Evolutionary conservation across 2,888 invertebrate species (phyloP), one percentile per base, ranked within the genome.

Genomic region (Hirudinaria manillensis): DNA sequence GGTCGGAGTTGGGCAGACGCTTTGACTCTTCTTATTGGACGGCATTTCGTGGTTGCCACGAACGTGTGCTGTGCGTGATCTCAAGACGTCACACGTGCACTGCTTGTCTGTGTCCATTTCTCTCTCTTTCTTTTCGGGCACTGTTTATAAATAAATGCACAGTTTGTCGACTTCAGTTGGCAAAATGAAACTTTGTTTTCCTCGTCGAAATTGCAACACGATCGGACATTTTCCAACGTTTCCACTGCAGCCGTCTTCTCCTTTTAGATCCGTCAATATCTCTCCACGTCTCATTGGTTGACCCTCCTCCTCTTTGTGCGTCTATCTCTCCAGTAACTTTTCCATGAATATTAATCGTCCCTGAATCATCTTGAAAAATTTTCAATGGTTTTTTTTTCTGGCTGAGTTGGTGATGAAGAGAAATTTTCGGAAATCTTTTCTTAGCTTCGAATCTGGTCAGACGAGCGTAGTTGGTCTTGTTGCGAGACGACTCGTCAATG

Each of bases 21-120:
- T 45, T 45, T 45, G 13, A 45, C 45, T 6, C 45, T 45, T 45
- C 45, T 45, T 10, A 45, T 45, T 45, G 45, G 61, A 61, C 61
- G 61, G 29, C 61, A 61, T 61, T 61, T 61, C 61, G 24, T 61
- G 61, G 61, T 29, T 61, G 61, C 61, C 61, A 61, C 24, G 61
- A 61, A 61, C n/a, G 61, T 61, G 45, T 45, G 45, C 45, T 45
- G 45, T 45, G 45, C 16, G 45, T 16, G 45, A 45, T 45, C 45
- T 45, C 29, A 61, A 24, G 29, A 61, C 19, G 24, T 61, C 29
- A 61, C 61, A 61, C 24, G 29, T 10, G 61, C 24, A 29, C 61
- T 27, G 61, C 61, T 6, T 16, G 24, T 21, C 61, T 53, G 53
- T 16, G 24, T n/a, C 29, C 61, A 21, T 10, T 61, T 61, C 24